Percentiles rank a stretch among this genome's conserved stretches.
Evolutionary conservation across 2,797 vertebrate species (phyloP).

Genomic region (Galaxias olidus): DNA sequence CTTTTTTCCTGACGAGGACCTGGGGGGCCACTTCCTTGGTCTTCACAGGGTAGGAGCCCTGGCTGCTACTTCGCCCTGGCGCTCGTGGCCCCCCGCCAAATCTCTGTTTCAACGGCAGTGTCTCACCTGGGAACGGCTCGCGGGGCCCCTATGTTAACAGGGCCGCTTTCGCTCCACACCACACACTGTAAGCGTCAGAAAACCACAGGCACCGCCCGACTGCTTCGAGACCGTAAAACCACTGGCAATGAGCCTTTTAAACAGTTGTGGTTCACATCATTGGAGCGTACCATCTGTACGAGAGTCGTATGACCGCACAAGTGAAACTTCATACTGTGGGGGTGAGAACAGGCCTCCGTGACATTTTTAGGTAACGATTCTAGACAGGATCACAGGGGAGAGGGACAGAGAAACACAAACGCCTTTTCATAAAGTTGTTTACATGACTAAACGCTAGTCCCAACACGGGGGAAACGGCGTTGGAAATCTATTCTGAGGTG

Average conservation of each 20-base stretch:
- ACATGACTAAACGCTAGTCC: conserved; percentile 30
- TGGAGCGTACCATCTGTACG: conserved; percentile 22
- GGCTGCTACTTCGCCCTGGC: conserved; percentile 42
- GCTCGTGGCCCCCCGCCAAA: conserved; percentile 48
- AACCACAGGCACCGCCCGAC: conserved; percentile 23
- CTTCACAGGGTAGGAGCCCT: conserved; percentile 25
- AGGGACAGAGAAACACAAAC: conserved; percentile 9
- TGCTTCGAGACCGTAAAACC: conserved; percentile 3
- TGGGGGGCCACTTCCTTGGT: conserved; percentile 33
- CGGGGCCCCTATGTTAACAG: conserved; percentile 41
- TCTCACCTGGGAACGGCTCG: conserved; percentile 40
- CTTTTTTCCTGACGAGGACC: too few relatives aligned
- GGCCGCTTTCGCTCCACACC: conserved; percentile 38
- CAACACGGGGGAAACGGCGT: conserved; percentile 20
- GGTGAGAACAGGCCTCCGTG: too few relatives aligned
- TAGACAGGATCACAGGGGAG: background rate
- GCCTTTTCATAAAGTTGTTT: conserved; percentile 24
- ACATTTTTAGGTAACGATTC: background rate
- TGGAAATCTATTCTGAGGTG: conserved; percentile 37
- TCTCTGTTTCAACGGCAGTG: conserved; percentile 42
- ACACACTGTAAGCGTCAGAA: conserved; percentile 38
- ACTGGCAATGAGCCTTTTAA: conserved; percentile 2
- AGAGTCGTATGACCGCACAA: background rate
- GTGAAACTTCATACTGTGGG: too few relatives aligned
- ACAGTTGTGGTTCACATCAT: conserved; percentile 35